Evolutionary conservation across 1,140 invertebrate species (phyloP), one percentile per base, ranked within the genome.

Genomic region (Drosophila arizonae): DNA sequence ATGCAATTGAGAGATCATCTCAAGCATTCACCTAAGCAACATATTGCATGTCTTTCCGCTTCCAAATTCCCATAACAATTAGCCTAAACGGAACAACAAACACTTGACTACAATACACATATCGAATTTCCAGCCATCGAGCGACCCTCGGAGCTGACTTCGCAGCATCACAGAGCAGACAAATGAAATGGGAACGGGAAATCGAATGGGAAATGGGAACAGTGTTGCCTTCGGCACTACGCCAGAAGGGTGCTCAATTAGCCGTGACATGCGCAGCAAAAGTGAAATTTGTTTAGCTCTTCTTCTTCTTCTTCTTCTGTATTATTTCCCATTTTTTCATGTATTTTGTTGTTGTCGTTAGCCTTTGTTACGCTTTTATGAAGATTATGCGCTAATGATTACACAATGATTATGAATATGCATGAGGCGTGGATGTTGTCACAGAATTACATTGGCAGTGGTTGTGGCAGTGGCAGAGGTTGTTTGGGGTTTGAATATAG

Each of bases 321-420:
- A 5, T 57, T 39, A 8, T 69, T 76, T 64, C 43, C 11, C 45
- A 51, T 56, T 70, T 51, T 61, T 43, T 63, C 41, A 67, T 64
- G 24, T 48, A 17, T 81, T 39, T 55, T 77, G 60, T 67, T 70
- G 28, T 61, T 69, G 26, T 66, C 51, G 57, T 46, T 41, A 13
- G 58, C 74, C 68, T 79, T 79, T 88, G 84, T 79, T 75, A 82
- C 79, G 84, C 79, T 88, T 63, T 84, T 79, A 81, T 69, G 77
- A 76, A 88, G 84, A 87, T 87, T 87, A 87, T 87, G 77, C 78
- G 78, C 78, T 90, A 91, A 91, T 91, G 90, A 91, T 91, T 91
- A 81, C 86, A 90, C 90, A 91, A 91, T 91, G 90, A 91, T 91
- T 90, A 90, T 90, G 82, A 89, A 88, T 88, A 88, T 88, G 84